Evolutionary conservation across 2,113 vertebrate genomes (phyloP).

Genomic region (Pogona vitticeps): DNA sequence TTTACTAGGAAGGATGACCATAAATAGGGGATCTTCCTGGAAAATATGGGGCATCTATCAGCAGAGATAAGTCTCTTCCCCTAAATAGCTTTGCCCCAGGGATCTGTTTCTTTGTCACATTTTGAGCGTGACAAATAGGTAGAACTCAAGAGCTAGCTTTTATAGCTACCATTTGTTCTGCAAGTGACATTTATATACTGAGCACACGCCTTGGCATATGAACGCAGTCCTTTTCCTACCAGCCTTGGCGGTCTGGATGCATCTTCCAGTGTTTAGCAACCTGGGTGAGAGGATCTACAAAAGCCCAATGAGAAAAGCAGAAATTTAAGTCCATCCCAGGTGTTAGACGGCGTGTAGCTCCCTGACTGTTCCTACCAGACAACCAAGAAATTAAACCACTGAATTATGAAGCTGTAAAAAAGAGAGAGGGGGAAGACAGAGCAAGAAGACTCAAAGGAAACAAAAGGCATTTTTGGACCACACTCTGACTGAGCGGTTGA

Average conservation of each 20-base stretch:
- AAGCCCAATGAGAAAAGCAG: not conserved
- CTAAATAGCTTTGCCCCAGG: not conserved
- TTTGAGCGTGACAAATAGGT: not conserved
- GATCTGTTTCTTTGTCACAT: not conserved
- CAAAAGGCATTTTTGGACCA: slow-evolving; percentile 43
- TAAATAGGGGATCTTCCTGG: not conserved
- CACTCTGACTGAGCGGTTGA: slow-evolving; percentile 44
- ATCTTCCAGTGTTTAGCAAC: slow-evolving; percentile 24
- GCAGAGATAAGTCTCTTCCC: not conserved
- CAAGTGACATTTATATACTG: not conserved
- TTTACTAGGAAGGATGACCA: not conserved
- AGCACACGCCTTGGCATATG: not conserved
- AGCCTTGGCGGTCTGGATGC: slow-evolving; percentile 12
- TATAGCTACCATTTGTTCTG: not conserved
- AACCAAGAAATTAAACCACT: slow-evolving; percentile 57
- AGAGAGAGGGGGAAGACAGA: not conserved
- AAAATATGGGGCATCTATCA: not conserved
- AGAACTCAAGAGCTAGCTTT: not conserved
- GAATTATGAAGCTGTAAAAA: slow-evolving; percentile 57
- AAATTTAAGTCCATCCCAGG: not conserved
- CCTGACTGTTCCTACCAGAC: slow-evolving; percentile 30
- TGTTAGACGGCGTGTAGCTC: not conserved
- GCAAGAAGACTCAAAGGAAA: slow-evolving; percentile 51
- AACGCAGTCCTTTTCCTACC: not conserved
- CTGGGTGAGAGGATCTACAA: not conserved